Evolutionary conservation across 2,888 invertebrate species (phyloP).

Genomic region (Cataglyphis rosenhaueri): DNA sequence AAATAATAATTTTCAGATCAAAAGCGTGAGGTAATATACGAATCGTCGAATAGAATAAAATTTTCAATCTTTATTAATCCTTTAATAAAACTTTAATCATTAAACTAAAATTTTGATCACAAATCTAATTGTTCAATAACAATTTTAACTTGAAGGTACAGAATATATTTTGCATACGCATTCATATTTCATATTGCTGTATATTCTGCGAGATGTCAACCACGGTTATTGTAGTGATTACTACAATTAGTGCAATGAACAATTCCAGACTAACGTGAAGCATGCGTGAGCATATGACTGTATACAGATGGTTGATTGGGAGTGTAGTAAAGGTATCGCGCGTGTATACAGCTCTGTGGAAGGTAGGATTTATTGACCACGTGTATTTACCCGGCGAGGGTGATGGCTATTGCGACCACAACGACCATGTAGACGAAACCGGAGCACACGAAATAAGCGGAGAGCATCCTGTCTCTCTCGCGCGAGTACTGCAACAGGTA

Average conservation of each 20-base stretch:
- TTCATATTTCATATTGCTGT: no score
- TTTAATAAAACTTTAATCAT: no score
- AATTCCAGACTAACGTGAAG: background rate
- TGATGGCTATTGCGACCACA: constrained; percentile 89
- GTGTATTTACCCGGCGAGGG: constrained; percentile 87
- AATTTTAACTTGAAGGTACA: no score
- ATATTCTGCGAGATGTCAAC: background rate
- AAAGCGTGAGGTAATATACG: no score
- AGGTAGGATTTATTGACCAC: constrained; percentile 19
- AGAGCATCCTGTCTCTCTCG: constrained; percentile 94
- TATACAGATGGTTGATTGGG: background rate
- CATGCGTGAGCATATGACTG: background rate
- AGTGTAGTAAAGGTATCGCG: constrained; percentile 1
- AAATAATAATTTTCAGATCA: no score
- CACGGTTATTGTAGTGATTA: background rate
- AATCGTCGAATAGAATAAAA: no score
- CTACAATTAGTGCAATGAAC: constrained; percentile 7
- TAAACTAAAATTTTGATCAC: no score
- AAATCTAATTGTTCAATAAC: no score
- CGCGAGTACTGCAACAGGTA: constrained; percentile 90
- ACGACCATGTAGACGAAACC: constrained; percentile 91
- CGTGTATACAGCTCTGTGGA: background rate
- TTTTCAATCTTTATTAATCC: no score
- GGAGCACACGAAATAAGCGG: constrained; percentile 94
- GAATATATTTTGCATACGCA: no score